phyloP scores from a whole-genome alignment of 1,140 invertebrate genomes.

The Zaprionus davidi region DNA sequence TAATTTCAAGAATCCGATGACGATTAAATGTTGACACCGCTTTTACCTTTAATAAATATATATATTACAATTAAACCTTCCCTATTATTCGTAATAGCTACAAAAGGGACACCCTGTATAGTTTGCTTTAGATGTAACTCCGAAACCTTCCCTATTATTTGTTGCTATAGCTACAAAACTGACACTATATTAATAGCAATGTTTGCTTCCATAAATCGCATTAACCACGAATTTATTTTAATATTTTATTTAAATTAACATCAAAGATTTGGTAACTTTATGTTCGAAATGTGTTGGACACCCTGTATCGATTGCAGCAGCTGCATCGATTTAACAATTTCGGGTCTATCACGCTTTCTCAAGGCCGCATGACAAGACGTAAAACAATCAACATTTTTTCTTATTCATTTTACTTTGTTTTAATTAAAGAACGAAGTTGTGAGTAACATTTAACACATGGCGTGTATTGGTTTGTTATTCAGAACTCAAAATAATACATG shows the following conservation, averaged over 20 bases:
- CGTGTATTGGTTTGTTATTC: conserved; percentile 38
- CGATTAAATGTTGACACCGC: neutral
- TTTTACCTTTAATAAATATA: neutral
- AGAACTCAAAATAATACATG: conserved; percentile 37
- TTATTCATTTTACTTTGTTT: conserved; percentile 56
- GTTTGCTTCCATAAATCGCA: neutral
- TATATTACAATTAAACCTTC: neutral
- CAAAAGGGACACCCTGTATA: neutral
- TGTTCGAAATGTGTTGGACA: conserved; percentile 10
- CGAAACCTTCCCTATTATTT: neutral
- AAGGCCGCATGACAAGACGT: conserved; percentile 22
- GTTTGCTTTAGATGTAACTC: neutral
- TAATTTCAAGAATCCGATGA: neutral
- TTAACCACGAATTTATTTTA: neutral
- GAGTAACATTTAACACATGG: conserved; percentile 55
- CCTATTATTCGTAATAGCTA: neutral
- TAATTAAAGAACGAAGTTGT: conserved; percentile 41
- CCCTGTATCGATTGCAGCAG: conserved; percentile 40
- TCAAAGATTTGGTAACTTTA: neutral
- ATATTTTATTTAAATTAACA: neutral
- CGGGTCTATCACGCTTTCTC: conserved; percentile 18
- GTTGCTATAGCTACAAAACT: too few relatives aligned
- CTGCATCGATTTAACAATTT: conserved; percentile 69
- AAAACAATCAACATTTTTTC: conserved; percentile 12
- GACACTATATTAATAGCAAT: neutral